phyloP scores from a whole-genome alignment of 2,888 invertebrate genomes.

The Dermolepida albohirtum region DNA sequence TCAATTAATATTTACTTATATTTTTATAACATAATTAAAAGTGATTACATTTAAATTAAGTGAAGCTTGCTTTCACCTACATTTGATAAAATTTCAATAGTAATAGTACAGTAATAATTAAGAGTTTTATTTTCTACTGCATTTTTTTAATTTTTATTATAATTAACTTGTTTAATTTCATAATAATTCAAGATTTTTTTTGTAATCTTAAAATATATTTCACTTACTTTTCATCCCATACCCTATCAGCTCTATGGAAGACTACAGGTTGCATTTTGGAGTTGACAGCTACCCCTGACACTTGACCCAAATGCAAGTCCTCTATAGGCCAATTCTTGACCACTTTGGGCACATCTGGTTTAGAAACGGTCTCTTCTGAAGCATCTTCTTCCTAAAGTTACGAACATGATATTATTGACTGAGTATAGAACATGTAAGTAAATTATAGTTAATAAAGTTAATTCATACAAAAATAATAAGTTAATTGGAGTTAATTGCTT shows the following conservation, averaged over 20 bases:
- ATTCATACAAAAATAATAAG: too few relatives aligned
- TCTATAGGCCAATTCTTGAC: constrained; percentile 72
- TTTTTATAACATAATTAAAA: too few relatives aligned
- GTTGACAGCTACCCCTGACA: constrained; percentile 87
- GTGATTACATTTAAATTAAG: too few relatives aligned
- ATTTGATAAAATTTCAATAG: too few relatives aligned
- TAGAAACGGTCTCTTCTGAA: constrained; percentile 55
- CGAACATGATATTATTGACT: too few relatives aligned
- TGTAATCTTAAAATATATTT: constrained; percentile 14
- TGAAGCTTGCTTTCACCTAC: too few relatives aligned
- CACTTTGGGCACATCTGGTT: constrained; percentile 75
- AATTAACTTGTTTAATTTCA: not conserved
- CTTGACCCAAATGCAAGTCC: constrained; percentile 80
- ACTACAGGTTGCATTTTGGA: constrained; percentile 82
- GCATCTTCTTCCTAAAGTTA: constrained; percentile 17
- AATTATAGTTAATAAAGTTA: too few relatives aligned
- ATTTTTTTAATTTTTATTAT: not conserved
- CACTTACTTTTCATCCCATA: constrained; percentile 81
- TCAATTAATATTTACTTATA: too few relatives aligned
- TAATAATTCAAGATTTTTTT: constrained; percentile 13
- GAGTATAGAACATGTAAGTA: too few relatives aligned
- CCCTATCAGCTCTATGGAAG: constrained; percentile 84
- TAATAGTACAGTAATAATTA: too few relatives aligned
- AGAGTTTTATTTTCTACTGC: too few relatives aligned
- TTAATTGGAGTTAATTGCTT: too few relatives aligned